Percentiles rank a stretch among this genome's conserved stretches.
phyloP scores from a whole-genome alignment of 2,113 vertebrate species.

The Glaucidium brasilianum region DNA sequence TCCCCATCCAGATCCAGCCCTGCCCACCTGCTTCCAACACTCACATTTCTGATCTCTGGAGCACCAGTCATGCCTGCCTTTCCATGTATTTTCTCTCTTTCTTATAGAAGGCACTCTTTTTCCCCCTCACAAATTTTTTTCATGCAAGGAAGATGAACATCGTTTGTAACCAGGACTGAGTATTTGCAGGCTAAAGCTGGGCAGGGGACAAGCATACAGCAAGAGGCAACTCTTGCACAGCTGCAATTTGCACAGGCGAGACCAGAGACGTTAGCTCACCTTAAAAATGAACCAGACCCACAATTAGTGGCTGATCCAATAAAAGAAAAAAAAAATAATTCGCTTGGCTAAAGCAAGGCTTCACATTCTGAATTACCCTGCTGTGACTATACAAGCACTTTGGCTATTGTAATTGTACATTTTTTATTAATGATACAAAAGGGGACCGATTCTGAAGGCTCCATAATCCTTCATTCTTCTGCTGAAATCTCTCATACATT shows the following conservation, averaged over 20 bases:
- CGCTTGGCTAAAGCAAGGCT: neutral
- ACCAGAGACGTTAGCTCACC: neutral
- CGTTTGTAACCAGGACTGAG: neutral
- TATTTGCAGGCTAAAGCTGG: neutral
- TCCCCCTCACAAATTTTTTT: neutral
- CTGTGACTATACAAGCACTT: neutral
- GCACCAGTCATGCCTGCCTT: fast-evolving
- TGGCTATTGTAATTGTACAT: neutral
- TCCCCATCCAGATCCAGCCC: neutral
- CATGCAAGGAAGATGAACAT: neutral
- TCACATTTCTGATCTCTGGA: neutral
- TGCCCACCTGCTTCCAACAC: neutral
- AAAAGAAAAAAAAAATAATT: neutral
- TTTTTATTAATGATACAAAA: neutral
- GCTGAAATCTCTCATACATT: neutral
- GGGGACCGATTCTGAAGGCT: neutral
- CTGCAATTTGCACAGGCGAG: neutral
- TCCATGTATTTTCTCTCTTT: neutral
- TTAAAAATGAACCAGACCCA: neutral
- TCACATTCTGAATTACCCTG: neutral
- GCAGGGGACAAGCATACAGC: neutral
- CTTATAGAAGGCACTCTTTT: neutral
- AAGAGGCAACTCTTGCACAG: neutral
- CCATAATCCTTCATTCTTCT: neutral
- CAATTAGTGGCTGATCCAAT: neutral